phyloP scores from a whole-genome alignment of 2,888 invertebrate genomes.

The Odontomyia ornata region DNA sequence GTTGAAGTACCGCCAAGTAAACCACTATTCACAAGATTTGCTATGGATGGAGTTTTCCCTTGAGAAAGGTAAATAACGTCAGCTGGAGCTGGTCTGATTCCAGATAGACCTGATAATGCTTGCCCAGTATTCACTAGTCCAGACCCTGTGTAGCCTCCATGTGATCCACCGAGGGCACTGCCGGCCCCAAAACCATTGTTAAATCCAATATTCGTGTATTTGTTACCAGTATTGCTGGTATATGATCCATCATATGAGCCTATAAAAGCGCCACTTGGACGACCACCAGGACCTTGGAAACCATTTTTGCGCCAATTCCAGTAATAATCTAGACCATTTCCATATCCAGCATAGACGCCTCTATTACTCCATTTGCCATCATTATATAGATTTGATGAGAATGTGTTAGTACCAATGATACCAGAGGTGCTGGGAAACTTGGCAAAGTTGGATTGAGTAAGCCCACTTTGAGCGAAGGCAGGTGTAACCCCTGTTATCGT shows the following conservation, averaged over 20 bases:
- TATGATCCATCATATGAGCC: no score
- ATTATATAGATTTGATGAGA: neutral
- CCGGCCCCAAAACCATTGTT: neutral
- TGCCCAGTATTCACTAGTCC: no score
- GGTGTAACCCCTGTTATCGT: neutral
- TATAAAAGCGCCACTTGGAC: no score
- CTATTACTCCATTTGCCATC: neutral
- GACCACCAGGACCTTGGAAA: no score
- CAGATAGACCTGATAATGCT: no score
- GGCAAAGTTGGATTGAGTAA: neutral
- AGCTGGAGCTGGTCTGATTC: no score
- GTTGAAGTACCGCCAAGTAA: neutral
- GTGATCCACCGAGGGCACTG: neutral
- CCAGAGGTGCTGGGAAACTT: neutral
- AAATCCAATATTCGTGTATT: no score
- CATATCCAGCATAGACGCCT: neutral
- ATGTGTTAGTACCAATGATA: neutral
- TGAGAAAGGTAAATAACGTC: neutral
- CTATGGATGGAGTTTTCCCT: neutral
- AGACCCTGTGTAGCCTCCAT: no score
- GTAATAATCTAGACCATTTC: neutral
- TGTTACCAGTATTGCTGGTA: no score
- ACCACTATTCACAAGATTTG: neutral
- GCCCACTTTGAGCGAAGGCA: neutral
- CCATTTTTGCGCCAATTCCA: neutral